Evolutionary conservation across 2,888 invertebrate species (phyloP).

Genomic region (Mamestra brassicae): DNA sequence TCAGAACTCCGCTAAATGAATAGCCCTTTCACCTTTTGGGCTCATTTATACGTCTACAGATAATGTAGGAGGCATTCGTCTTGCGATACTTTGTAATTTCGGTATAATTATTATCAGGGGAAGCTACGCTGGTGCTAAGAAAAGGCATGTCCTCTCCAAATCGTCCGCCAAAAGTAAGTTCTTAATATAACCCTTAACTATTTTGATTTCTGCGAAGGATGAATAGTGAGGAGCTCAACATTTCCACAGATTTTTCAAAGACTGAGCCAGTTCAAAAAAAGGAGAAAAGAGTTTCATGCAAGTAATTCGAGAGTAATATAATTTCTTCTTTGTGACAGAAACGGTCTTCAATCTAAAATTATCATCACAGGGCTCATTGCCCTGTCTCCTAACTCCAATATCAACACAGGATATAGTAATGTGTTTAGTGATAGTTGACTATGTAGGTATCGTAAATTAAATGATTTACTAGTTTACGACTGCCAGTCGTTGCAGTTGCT

Average conservation of each 20-base stretch:
- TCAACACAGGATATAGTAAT: constrained; percentile 55
- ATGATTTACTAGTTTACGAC: constrained; percentile 47
- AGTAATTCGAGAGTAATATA: too few species aligned
- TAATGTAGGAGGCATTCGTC: constrained; percentile 25
- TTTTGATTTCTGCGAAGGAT: background rate
- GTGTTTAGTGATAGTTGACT: constrained; percentile 45
- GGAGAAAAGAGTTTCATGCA: background rate
- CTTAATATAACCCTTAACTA: background rate
- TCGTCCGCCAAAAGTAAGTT: background rate
- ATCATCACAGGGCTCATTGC: constrained; percentile 8
- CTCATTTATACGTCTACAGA: constrained; percentile 25
- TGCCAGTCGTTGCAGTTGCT: constrained; percentile 30
- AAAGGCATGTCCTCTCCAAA: background rate
- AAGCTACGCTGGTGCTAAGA: background rate
- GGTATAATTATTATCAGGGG: constrained; percentile 9
- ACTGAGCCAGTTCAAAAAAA: background rate
- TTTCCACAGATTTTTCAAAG: background rate
- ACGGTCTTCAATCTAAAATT: constrained; percentile 1
- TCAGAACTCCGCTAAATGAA: constrained; percentile 36
- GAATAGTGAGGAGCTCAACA: background rate
- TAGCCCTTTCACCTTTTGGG: constrained; percentile 64
- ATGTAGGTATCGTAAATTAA: constrained; percentile 48
- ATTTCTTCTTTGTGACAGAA: background rate
- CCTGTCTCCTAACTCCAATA: constrained; percentile 23
- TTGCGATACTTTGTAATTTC: constrained; percentile 21